Evolutionary conservation across 2,797 vertebrate genomes (phyloP).

Genomic region (Pyrocephalus nanus): DNA sequence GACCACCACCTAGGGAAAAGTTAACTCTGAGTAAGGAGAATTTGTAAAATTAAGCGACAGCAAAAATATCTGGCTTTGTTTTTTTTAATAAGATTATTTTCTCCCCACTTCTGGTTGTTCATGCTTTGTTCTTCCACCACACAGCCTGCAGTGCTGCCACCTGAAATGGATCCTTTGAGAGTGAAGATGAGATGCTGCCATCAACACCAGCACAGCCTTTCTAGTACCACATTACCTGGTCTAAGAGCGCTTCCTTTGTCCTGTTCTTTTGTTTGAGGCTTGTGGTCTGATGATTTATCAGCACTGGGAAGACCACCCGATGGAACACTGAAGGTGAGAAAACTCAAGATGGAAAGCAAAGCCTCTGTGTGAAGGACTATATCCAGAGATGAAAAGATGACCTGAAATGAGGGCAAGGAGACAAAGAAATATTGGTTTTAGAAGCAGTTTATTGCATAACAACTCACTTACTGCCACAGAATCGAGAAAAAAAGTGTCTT

Average conservation of each 20-base stretch:
- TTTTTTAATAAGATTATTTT: neutral
- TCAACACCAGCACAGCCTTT: neutral
- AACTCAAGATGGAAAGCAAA: conserved; percentile 89
- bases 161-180: neutral
- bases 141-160: neutral
- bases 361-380: conserved; percentile 91
- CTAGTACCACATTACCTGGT: conserved; percentile 71
- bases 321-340: conserved; percentile 81
- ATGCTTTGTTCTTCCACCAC: neutral
- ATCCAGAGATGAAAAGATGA: conserved; percentile 89
- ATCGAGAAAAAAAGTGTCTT: neutral
- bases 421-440: neutral
- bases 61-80: neutral
- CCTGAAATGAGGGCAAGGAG: conserved; percentile 71
- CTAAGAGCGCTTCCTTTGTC: conserved; percentile 69
- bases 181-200: neutral
- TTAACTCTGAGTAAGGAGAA: neutral
- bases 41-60: neutral
- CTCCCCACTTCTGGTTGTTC: neutral
- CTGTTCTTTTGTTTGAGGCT: conserved; percentile 67
- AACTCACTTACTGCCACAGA: neutral
- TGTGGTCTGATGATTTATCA: conserved; percentile 73
- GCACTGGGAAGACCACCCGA: conserved; percentile 49
- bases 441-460: neutral
- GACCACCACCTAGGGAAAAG: neutral